A percentile compares a stretch with the other conserved stretches of the same genome.
Evolutionary conservation across 2,113 vertebrate genomes (phyloP).

Genomic region (Silurus asotus): DNA sequence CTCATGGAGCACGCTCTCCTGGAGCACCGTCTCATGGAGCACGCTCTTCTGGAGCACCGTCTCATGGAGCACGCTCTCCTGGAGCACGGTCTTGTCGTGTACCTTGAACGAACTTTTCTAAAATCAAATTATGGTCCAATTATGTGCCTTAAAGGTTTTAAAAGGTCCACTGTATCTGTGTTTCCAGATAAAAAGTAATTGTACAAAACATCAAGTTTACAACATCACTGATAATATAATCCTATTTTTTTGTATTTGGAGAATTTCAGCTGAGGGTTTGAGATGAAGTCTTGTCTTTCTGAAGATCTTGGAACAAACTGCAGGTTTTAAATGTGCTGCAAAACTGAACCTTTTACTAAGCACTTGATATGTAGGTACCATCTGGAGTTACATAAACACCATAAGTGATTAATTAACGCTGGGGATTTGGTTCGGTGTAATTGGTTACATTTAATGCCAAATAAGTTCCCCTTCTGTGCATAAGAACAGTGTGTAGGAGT

Average conservation of each 20-base stretch:
- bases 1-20: no score
- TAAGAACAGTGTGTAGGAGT: slow-evolving; percentile 15
- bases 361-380: not conserved
- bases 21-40: no score
- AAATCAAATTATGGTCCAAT: not conserved
- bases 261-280: not conserved
- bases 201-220: not conserved
- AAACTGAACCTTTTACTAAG: not conserved
- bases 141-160: not conserved
- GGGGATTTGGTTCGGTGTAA: not conserved
- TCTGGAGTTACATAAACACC: not conserved
- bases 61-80: no score
- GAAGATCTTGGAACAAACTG: not conserved
- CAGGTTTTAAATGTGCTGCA: not conserved
- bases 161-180: not conserved
- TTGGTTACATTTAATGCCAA: not conserved
- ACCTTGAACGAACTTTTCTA: not conserved
- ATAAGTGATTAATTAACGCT: slow-evolving; percentile 2
- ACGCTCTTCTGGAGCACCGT: no score
- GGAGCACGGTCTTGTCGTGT: not conserved
- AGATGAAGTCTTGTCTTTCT: not conserved
- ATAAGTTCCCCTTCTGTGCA: not conserved
- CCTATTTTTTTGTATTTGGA: not conserved
- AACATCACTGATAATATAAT: not conserved
- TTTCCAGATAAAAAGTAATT: not conserved